Conservation (phyloP, 2,113 vertebrate species). For the Garra rufa region DNA sequence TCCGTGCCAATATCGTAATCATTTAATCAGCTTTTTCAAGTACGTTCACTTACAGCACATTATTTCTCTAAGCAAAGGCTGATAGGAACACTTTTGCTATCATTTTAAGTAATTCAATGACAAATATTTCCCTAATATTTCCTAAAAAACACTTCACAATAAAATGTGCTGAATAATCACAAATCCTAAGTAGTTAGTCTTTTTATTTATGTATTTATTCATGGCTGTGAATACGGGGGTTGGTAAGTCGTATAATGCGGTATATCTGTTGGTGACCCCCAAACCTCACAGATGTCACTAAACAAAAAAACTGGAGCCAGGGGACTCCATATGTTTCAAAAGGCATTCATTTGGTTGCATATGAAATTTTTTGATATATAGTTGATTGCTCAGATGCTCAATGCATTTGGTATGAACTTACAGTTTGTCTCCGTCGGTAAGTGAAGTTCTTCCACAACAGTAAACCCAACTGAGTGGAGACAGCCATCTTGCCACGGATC, state of each 20-base stretch:
- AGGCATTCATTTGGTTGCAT: too few relatives aligned
- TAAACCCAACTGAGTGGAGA: slow-evolving; percentile 91
- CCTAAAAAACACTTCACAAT: neutral
- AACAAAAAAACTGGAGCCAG: neutral
- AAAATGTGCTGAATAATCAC: neutral
- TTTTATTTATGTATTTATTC: slow-evolving; percentile 17
- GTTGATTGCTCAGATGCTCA: neutral
- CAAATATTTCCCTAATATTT: neutral
- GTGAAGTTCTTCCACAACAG: slow-evolving; percentile 99
- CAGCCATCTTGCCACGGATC: slow-evolving; percentile 82
- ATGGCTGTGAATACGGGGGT: neutral
- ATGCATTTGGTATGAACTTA: slow-evolving; percentile 73
- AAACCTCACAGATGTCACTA: slow-evolving; percentile 1
- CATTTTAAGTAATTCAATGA: neutral
- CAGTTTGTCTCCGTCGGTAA: slow-evolving; percentile 91
- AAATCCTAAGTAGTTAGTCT: neutral
- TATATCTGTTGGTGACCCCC: neutral
- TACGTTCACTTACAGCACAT: neutral
- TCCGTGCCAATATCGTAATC: neutral
- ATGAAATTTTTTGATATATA: neutral
- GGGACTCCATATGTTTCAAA: slow-evolving; percentile 3
- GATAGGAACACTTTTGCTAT: neutral
- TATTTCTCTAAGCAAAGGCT: neutral
- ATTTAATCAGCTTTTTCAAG: neutral
- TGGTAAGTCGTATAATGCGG: too few relatives aligned